Conservation (phyloP, 1,140 invertebrate species). For the Drosophila ironensis region DNA sequence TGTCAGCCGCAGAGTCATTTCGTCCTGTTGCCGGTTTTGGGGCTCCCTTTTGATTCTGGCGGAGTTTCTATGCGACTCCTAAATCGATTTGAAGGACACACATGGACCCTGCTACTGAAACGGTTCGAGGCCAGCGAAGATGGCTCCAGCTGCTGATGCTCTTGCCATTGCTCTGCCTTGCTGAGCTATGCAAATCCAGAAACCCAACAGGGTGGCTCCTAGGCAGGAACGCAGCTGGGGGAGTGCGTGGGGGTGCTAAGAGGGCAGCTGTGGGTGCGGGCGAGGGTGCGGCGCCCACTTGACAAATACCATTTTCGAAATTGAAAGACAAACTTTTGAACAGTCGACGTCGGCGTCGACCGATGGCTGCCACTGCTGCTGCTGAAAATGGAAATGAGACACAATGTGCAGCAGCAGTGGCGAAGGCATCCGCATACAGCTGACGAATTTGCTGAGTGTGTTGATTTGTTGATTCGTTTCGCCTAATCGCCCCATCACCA, state of each 20-base stretch:
- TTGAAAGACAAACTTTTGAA: conserved; percentile 82
- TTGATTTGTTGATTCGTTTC: conserved; percentile 82
- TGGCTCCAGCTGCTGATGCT: conserved; percentile 6
- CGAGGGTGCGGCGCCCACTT: conserved; percentile 54
- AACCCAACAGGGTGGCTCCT: conserved; percentile 50
- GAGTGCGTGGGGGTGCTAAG: background rate
- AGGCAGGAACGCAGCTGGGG: background rate
- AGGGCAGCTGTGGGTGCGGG: background rate
- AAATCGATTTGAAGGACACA: conserved; percentile 72
- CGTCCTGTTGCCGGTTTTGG: conserved; percentile 2
- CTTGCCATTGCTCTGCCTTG: too few species aligned
- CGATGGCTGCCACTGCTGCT: conserved; percentile 20
- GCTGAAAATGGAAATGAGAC: conserved; percentile 77
- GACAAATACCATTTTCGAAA: conserved; percentile 82
- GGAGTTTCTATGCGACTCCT: conserved; percentile 57
- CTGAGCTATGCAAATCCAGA: conserved; percentile 77
- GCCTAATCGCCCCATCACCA: conserved; percentile 81
- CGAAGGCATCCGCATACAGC: conserved; percentile 62
- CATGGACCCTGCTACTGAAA: conserved; percentile 60
- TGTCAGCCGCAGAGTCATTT: conserved; percentile 40
- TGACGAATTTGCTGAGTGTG: conserved; percentile 82
- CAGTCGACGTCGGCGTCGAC: conserved; percentile 58
- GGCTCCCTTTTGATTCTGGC: conserved; percentile 21
- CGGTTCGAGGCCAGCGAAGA: conserved; percentile 7
- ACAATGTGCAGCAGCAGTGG: conserved; percentile 68